Conservation (phyloP, 2,888 invertebrate species). For the Amphipyra berbera region DNA sequence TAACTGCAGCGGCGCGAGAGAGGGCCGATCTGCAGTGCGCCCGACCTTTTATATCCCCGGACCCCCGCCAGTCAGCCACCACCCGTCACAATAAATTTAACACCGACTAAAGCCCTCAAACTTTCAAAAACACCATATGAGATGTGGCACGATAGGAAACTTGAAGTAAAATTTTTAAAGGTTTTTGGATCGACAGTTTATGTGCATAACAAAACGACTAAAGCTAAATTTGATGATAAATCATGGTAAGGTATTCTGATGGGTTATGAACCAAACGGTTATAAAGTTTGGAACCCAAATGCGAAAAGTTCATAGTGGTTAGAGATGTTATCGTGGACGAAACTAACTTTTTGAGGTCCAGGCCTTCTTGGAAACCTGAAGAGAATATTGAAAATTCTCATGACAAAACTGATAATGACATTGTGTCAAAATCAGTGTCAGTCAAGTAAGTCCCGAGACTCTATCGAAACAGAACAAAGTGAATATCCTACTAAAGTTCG, state of each 20-base stretch:
- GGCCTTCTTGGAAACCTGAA: not conserved
- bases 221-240: conserved; percentile 47
- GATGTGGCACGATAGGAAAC: conserved; percentile 2
- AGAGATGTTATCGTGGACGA: conserved; percentile 8
- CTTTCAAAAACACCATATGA: not conserved
- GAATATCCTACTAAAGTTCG: conserved; percentile 1
- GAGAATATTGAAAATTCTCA: not conserved
- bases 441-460: not conserved
- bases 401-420: not conserved
- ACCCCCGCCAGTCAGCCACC: too few species aligned
- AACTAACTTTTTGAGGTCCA: not conserved
- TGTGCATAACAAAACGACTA: conserved; percentile 52
- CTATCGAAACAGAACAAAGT: conserved; percentile 1
- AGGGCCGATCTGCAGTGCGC: too few species aligned
- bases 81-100: conserved; percentile 2
- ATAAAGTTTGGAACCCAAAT: conserved; percentile 3
- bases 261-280: conserved; percentile 2
- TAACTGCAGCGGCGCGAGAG: too few species aligned
- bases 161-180: not conserved
- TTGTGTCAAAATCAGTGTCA: not conserved
- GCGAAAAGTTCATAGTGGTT: not conserved
- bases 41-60: too few species aligned
- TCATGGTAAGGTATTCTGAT: conserved; percentile 58
- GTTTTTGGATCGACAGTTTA: conserved; percentile 5
- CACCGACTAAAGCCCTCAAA: conserved; percentile 30